These are phyloP conservation scores for Catostylus mosaicus DNA, from an alignment of 30 jellyfish, hydroid and myxozoan species.

Conservation along the genomic window DNA sequence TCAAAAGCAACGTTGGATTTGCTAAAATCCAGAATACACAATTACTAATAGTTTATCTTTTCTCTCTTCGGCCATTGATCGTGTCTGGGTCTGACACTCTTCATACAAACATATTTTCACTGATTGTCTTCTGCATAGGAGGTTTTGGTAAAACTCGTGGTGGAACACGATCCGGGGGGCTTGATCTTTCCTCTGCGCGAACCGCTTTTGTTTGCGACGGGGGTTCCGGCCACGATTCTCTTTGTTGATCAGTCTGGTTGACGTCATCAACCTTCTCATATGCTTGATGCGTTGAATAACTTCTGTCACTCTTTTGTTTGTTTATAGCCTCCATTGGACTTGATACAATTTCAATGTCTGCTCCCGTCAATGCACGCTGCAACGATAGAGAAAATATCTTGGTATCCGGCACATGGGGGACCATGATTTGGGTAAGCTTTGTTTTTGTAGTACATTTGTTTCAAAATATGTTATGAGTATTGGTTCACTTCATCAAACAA, in stretches of 20 bases:
- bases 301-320: constrained; percentile 1
- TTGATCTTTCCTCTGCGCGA: neutral
- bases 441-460: no score
- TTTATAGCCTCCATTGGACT: constrained; percentile 61
- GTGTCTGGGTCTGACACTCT: no score
- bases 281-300: constrained; percentile 29
- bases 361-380: constrained; percentile 43
- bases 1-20: no score
- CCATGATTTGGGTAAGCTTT: neutral
- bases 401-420: neutral
- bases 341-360: constrained; percentile 59
- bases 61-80: no score
- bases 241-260: neutral
- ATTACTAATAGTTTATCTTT: no score
- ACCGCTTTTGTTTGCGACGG: neutral
- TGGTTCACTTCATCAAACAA: no score
- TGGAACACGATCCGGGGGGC: constrained; percentile 49
- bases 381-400: neutral
- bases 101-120: constrained; percentile 28
- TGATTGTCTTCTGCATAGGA: neutral
- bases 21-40: no score
- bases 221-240: constrained; percentile 64
- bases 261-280: constrained; percentile 9
- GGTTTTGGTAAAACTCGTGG: constrained; percentile 67
- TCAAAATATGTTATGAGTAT: no score